A percentile compares a stretch with the other conserved stretches of the same genome.
Evolutionary conservation across 2,888 invertebrate species (phyloP).

Genomic region (Boloria selene): DNA sequence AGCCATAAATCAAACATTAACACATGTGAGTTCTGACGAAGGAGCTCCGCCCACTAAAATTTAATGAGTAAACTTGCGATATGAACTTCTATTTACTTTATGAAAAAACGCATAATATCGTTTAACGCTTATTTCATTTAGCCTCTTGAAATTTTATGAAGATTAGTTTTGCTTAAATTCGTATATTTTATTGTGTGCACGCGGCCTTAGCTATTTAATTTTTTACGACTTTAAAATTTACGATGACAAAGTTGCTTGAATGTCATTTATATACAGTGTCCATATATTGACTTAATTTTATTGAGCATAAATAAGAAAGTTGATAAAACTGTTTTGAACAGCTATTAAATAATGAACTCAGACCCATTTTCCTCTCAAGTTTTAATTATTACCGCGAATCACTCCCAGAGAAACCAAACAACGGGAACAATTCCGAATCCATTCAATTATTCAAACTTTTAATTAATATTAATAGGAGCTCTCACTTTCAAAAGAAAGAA

Average conservation of each 20-base stretch:
- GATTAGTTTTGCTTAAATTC: not conserved
- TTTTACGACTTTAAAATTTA: too few relatives aligned
- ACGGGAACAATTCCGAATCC: slow-evolving; percentile 76
- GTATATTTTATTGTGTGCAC: not conserved
- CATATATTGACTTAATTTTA: slow-evolving; percentile 1
- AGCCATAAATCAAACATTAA: slow-evolving; percentile 41
- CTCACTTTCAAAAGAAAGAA: slow-evolving; percentile 79
- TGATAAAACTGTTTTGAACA: slow-evolving; percentile 59
- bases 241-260: too few relatives aligned
- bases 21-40: slow-evolving; percentile 32
- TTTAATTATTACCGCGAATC: slow-evolving; percentile 76
- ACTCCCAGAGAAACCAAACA: slow-evolving; percentile 69
- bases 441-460: slow-evolving; percentile 82
- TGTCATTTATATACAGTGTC: not conserved
- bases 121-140: slow-evolving; percentile 11
- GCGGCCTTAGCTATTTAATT: not conserved
- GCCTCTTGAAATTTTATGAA: slow-evolving; percentile 3
- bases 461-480: slow-evolving; percentile 82
- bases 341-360: slow-evolving; percentile 65
- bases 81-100: slow-evolving; percentile 28
- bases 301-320: slow-evolving; percentile 26
- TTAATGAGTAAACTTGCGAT: slow-evolving; percentile 26
- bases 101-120: not conserved
- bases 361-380: slow-evolving; percentile 56
- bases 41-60: slow-evolving; percentile 24